A percentile compares a stretch with the other conserved stretches of the same genome.
Evolutionary conservation across 35 echinoderm and acorn worm species (phyloP).

Genomic region (Stichopus chloronotus): DNA sequence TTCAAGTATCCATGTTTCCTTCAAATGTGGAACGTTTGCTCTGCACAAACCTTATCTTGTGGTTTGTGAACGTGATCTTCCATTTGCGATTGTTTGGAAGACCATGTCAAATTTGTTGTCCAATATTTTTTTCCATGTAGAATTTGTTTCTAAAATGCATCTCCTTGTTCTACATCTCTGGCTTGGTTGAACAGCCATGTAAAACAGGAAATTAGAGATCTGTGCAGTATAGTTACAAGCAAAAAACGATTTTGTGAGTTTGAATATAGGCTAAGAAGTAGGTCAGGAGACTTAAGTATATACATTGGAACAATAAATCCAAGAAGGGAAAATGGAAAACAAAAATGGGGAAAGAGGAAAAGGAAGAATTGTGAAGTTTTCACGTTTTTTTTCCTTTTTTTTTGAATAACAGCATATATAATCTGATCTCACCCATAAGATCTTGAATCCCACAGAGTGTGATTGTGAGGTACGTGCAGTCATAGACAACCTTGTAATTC

Average conservation of each 20-base stretch:
- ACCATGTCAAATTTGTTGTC: too few species aligned
- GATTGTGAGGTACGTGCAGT: too few species aligned
- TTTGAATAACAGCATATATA: background rate
- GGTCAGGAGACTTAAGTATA: conserved; percentile 15
- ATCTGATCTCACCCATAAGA: too few species aligned
- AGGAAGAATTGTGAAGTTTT: background rate
- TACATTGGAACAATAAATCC: background rate
- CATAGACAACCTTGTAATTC: too few species aligned
- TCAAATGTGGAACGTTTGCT: too few species aligned
- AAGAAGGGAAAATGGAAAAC: background rate
- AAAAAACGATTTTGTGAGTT: background rate
- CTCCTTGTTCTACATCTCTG: background rate
- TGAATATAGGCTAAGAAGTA: background rate
- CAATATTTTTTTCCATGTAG: background rate
- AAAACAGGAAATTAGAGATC: conserved; percentile 13
- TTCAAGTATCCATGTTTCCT: too few species aligned
- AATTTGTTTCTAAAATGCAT: background rate
- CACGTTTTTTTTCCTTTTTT: background rate
- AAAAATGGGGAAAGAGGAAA: background rate
- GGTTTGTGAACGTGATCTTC: too few species aligned
- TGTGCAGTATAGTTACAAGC: background rate
- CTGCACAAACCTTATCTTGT: too few species aligned
- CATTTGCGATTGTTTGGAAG: too few species aligned
- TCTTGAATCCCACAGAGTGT: too few species aligned
- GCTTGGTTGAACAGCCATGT: conserved; percentile 1